Conservation (phyloP, 2,888 invertebrate species). For the Sarcophaga carnaria region DNA sequence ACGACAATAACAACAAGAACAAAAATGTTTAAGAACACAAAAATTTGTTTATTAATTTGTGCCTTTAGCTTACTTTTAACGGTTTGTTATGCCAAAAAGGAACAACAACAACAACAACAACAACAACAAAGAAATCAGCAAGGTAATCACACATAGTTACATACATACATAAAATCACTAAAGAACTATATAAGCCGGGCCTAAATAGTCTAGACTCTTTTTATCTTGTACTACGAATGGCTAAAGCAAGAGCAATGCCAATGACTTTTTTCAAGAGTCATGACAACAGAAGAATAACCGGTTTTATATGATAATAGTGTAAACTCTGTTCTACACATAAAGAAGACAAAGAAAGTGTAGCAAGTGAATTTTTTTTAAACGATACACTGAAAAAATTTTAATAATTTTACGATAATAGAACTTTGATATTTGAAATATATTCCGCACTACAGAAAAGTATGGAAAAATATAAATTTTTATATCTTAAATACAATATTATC, state of each 20-base stretch:
- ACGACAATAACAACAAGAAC: not conserved
- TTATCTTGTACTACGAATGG: not conserved
- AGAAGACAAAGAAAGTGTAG: slow-evolving; percentile 12
- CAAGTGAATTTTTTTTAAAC: slow-evolving; percentile 27
- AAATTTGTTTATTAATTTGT: slow-evolving; percentile 70
- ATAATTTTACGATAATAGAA: not conserved
- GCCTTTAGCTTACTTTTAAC: slow-evolving; percentile 71
- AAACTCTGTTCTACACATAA: slow-evolving; percentile 22
- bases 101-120: slow-evolving; percentile 57
- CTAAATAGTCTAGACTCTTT: slow-evolving; percentile 24
- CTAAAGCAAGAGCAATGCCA: slow-evolving; percentile 33
- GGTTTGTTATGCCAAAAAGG: slow-evolving; percentile 70
- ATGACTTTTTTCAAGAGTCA: slow-evolving; percentile 21
- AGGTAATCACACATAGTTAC: slow-evolving; percentile 72
- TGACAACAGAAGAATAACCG: slow-evolving; percentile 22
- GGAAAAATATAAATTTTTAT: no score
- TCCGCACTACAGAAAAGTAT: no score
- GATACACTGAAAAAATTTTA: slow-evolving; percentile 6
- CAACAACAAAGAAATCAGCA: slow-evolving; percentile 74
- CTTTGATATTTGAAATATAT: no score
- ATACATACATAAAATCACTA: not conserved
- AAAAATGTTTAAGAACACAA: slow-evolving; percentile 67
- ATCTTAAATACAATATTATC: no score
- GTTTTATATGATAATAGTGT: slow-evolving; percentile 15
- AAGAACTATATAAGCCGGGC: not conserved